These are phyloP conservation scores for Coelogynopora nodosa DNA, from an alignment of 2,888 invertebrate species.

Conservation along the genomic window DNA sequence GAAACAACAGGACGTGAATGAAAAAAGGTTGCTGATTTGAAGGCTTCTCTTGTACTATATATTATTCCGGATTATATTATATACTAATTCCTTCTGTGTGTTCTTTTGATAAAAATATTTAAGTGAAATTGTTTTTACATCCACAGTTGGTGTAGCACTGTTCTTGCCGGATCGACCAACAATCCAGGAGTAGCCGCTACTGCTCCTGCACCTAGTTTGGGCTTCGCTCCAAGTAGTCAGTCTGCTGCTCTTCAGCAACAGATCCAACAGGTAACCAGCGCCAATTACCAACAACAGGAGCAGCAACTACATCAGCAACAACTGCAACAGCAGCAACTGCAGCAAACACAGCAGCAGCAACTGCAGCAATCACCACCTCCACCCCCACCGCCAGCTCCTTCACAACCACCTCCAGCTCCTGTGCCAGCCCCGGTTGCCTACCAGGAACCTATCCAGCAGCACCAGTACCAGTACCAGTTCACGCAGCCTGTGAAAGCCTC, in stretches of 20 bases:
- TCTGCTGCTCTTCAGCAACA: conserved; percentile 4
- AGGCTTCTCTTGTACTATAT: neutral
- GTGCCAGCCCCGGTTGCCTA: neutral
- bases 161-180: neutral
- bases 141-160: conserved; percentile 5
- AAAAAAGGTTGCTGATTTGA: neutral
- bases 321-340: neutral
- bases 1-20: neutral
- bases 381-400: neutral
- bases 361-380: neutral
- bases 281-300: neutral
- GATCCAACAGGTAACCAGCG: conserved; percentile 11
- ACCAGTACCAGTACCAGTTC: neutral
- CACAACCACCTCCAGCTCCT: neutral
- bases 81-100: too few relatives aligned
- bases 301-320: neutral
- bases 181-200: neutral
- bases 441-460: neutral
- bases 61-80: neutral
- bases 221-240: neutral
- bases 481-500: neutral
- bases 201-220: neutral
- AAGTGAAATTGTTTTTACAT: too few relatives aligned
- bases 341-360: neutral
- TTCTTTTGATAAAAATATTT: too few relatives aligned